phyloP scores from a whole-genome alignment of 2,888 invertebrate species.

The Corbicula japonica region DNA sequence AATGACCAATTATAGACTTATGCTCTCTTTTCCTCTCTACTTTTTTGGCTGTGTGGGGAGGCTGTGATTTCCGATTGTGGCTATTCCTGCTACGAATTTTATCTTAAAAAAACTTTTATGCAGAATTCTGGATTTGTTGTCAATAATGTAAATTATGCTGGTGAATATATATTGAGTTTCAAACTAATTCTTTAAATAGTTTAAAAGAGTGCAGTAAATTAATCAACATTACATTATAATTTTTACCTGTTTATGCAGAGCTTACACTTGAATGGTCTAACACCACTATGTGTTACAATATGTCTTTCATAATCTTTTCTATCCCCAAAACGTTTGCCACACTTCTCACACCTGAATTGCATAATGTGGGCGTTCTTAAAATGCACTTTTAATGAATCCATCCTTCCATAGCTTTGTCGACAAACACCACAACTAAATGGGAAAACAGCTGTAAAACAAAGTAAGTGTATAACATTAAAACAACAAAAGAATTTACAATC shows the following conservation, averaged over 20 bases:
- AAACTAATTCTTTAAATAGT: background rate
- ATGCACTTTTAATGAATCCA: constrained; percentile 27
- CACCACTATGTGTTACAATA: constrained; percentile 18
- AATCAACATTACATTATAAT: background rate
- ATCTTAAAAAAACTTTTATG: too few species aligned
- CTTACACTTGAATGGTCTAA: constrained; percentile 45
- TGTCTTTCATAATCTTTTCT: constrained; percentile 21
- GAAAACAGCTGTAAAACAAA: constrained; percentile 25
- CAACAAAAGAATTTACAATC: too few species aligned
- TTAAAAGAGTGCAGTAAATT: background rate
- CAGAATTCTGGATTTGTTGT: too few species aligned
- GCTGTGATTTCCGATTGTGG: too few species aligned
- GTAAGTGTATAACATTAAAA: background rate
- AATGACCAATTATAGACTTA: too few species aligned
- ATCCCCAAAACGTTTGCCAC: constrained; percentile 30
- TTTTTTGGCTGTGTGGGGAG: too few species aligned
- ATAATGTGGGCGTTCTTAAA: constrained; percentile 22
- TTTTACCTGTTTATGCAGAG: constrained; percentile 46
- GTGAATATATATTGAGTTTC: too few species aligned
- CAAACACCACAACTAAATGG: constrained; percentile 59
- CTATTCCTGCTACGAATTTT: too few species aligned
- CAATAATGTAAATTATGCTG: too few species aligned
- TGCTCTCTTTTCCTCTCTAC: too few species aligned
- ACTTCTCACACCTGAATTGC: constrained; percentile 18
- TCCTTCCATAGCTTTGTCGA: constrained; percentile 35